These are phyloP conservation scores for Prorops nasuta DNA, from an alignment of 1,140 invertebrate genomes.

Conservation along the genomic window DNA sequence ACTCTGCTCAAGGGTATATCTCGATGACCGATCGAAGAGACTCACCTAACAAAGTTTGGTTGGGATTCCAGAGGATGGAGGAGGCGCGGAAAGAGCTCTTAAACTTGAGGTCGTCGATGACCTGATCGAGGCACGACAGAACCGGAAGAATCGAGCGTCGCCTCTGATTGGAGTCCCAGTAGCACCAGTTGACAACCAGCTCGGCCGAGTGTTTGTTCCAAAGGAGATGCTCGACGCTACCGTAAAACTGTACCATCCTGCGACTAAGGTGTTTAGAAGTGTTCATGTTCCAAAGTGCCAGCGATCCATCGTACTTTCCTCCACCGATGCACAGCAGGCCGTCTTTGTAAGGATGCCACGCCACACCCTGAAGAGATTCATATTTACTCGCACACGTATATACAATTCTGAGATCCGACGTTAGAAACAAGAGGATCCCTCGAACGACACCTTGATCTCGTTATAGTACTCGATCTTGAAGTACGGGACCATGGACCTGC, in stretches of 20 bases:
- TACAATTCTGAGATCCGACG: too few species aligned
- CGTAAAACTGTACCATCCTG: slow-evolving; percentile 20
- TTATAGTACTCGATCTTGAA: slow-evolving; percentile 25
- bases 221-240: slow-evolving; percentile 26
- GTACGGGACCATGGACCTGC: slow-evolving; percentile 11
- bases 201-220: slow-evolving; percentile 44
- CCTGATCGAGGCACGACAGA: slow-evolving; percentile 27
- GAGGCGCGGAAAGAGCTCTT: slow-evolving; percentile 8
- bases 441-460: slow-evolving; percentile 20
- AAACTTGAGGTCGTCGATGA: slow-evolving; percentile 33
- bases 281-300: slow-evolving; percentile 37
- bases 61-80: slow-evolving; percentile 29
- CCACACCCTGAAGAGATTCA: slow-evolving; percentile 27
- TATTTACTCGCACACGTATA: too few species aligned
- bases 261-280: slow-evolving; percentile 15
- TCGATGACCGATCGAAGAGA: not conserved
- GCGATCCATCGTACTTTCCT: slow-evolving; percentile 21
- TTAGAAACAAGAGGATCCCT: too few species aligned
- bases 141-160: slow-evolving; percentile 23
- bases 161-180: slow-evolving; percentile 8
- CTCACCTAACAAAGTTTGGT: slow-evolving; percentile 34
- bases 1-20: not conserved
- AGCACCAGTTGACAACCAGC: slow-evolving; percentile 40
- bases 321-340: slow-evolving; percentile 35
- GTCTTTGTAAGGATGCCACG: slow-evolving; percentile 38